Percentiles rank a stretch among this genome's conserved stretches.
phyloP scores from a whole-genome alignment of 2,888 invertebrate genomes.

The Nowickia ferox region DNA sequence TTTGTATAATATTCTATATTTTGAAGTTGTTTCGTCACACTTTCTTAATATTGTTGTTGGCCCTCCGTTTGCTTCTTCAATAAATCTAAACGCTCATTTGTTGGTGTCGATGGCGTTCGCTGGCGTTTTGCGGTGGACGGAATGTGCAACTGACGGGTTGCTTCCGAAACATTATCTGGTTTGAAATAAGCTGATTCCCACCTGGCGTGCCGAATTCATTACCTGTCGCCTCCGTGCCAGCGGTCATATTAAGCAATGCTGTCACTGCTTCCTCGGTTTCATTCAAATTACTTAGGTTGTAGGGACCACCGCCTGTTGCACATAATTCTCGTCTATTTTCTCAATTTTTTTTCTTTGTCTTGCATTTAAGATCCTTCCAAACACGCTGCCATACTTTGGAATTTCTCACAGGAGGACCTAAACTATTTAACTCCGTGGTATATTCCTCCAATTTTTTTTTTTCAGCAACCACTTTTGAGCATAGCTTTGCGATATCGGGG shows the following conservation, averaged over 20 bases:
- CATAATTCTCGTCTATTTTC: neutral
- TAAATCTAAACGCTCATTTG: conserved; percentile 19
- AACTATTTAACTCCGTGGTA: too few relatives aligned
- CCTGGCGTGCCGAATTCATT: neutral
- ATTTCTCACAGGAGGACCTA: conserved; percentile 6
- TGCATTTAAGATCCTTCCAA: neutral
- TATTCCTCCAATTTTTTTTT: too few relatives aligned
- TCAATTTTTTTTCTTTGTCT: neutral
- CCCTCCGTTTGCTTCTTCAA: conserved; percentile 1
- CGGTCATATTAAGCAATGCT: conserved; percentile 5
- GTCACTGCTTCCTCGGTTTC: neutral
- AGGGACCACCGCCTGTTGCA: neutral
- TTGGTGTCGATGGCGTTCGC: conserved; percentile 1
- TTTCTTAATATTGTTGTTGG: neutral
- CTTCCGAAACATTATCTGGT: neutral
- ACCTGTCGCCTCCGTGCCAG: neutral
- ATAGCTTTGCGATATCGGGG: too few relatives aligned
- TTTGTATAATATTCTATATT: conserved; percentile 5
- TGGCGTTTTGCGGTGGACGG: neutral
- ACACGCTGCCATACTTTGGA: neutral
- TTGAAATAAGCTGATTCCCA: neutral
- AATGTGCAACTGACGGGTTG: neutral
- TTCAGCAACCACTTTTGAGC: too few relatives aligned
- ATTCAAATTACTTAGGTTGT: conserved; percentile 8
- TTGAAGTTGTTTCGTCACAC: conserved; percentile 3